Percentiles rank a stretch among this genome's conserved stretches.
These are phyloP conservation scores for Thalassarche chlororhynchos DNA, from an alignment of 2,113 vertebrate species.

Conservation along the genomic window DNA sequence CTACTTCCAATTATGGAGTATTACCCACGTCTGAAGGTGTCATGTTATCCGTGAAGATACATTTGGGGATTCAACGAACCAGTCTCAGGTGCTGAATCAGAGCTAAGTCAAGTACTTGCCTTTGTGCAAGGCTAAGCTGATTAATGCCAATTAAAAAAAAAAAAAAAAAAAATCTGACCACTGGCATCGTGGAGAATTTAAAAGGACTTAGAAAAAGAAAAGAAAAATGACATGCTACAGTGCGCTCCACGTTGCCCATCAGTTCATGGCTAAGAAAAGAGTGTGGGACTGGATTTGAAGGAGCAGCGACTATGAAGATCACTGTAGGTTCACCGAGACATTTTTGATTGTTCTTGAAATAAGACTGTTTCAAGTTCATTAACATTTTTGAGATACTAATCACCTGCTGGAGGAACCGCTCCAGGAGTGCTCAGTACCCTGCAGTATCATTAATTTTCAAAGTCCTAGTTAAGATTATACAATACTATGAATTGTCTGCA, in stretches of 20 bases:
- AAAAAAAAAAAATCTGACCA: neutral
- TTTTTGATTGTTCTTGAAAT: neutral
- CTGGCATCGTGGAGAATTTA: neutral
- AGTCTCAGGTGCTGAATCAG: neutral
- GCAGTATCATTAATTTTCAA: neutral
- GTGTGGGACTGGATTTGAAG: neutral
- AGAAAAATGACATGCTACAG: neutral
- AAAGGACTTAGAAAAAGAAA: neutral
- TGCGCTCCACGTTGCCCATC: neutral
- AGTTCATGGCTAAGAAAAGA: neutral
- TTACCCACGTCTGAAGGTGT: neutral
- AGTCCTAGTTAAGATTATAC: neutral
- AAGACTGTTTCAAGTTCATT: neutral
- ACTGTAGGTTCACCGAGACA: neutral
- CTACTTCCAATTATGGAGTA: neutral
- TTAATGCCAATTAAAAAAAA: neutral
- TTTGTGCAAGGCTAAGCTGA: neutral
- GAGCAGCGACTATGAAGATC: neutral
- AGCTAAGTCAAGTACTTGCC: neutral
- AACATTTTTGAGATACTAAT: neutral
- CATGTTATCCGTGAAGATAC: accelerated
- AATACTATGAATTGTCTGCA: neutral
- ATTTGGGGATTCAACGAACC: neutral
- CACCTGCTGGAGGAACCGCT: neutral
- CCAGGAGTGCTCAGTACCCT: neutral